These are phyloP conservation scores for Pocillopora grandis DNA, from an alignment of 92 coral and sea anemone species.

Conservation along the genomic window DNA sequence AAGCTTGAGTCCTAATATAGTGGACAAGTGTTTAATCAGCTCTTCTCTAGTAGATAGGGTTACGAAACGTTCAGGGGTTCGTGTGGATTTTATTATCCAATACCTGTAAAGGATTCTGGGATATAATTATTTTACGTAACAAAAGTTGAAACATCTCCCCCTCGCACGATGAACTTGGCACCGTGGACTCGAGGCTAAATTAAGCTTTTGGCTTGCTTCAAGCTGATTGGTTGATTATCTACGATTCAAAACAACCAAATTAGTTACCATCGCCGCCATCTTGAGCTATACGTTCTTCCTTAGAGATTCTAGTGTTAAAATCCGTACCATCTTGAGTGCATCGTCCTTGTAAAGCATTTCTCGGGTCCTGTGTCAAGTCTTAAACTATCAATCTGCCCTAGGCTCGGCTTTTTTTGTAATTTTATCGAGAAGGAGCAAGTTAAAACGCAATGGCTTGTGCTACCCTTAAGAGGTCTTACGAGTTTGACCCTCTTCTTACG, in stretches of 20 bases:
- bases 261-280: slow-evolving; percentile 57
- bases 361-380: background rate
- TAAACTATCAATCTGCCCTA: background rate
- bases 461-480: slow-evolving; percentile 96
- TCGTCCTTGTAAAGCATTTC: slow-evolving; percentile 1
- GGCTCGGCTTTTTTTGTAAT: slow-evolving; percentile 26
- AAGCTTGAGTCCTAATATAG: too few relatives aligned
- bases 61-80: too few relatives aligned
- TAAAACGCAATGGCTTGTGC: slow-evolving; percentile 95
- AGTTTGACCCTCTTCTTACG: slow-evolving; percentile 94
- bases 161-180: background rate
- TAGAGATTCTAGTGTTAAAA: background rate
- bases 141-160: slow-evolving; percentile 3
- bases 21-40: too few relatives aligned
- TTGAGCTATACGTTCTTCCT: background rate
- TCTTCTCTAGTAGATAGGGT: too few relatives aligned
- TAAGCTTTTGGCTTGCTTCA: background rate
- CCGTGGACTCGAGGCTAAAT: slow-evolving; percentile 24
- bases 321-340: slow-evolving; percentile 33
- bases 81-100: too few relatives aligned
- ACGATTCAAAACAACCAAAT: slow-evolving; percentile 38
- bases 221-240: slow-evolving; percentile 35
- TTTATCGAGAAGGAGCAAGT: background rate
- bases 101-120: slow-evolving; percentile 9
- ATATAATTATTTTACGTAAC: slow-evolving; percentile 19